These are phyloP conservation scores for Sarcophaga subvicina DNA, from an alignment of 2,888 invertebrate species.

Conservation along the genomic window DNA sequence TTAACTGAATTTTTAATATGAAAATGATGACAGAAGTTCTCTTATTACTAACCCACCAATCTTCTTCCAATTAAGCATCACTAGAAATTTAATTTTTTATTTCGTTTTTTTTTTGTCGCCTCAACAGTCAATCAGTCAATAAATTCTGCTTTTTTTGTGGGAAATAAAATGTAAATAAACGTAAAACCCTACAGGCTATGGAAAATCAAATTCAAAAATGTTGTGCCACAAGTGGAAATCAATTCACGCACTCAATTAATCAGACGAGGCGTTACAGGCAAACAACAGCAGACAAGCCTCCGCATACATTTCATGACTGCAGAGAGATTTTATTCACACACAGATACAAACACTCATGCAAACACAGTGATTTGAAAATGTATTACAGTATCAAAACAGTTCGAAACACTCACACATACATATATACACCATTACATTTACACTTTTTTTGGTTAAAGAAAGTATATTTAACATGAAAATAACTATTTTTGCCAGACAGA, in stretches of 20 bases:
- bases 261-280: conserved; percentile 50
- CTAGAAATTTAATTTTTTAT: too few relatives aligned
- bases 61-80: too few relatives aligned
- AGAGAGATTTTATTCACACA: background rate
- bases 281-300: background rate
- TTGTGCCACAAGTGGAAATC: conserved; percentile 67
- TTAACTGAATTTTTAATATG: too few relatives aligned
- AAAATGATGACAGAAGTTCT: too few relatives aligned
- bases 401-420: too few relatives aligned
- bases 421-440: background rate
- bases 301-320: background rate
- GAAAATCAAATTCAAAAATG: conserved; percentile 64
- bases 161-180: conserved; percentile 44
- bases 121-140: background rate
- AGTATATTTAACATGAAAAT: background rate
- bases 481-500: conserved; percentile 25
- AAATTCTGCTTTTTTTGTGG: background rate
- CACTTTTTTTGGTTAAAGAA: background rate
- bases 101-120: background rate
- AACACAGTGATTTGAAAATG: background rate
- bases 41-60: too few relatives aligned
- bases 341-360: background rate
- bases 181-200: conserved; percentile 26
- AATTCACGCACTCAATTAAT: conserved; percentile 71
- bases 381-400: background rate